Percentiles rank a stretch among this genome's conserved stretches.
These are phyloP conservation scores for Murina feae DNA, from an alignment of 2,113 vertebrate species.

Conservation along the genomic window DNA sequence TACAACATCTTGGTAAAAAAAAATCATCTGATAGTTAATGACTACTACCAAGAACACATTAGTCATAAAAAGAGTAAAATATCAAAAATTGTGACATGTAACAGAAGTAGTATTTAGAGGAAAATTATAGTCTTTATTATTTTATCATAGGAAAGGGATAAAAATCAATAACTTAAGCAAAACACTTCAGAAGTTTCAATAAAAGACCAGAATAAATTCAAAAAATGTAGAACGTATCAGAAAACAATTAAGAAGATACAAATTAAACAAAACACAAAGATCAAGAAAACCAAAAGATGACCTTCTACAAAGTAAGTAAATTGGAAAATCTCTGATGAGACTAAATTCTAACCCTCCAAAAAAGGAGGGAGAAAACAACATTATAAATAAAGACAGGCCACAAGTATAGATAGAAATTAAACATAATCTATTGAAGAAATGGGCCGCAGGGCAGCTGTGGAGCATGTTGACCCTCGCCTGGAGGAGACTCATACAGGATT, in stretches of 20 bases:
- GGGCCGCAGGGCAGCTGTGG: constrained; percentile 66
- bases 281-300: not conserved
- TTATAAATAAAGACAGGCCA: not conserved
- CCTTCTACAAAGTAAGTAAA: not conserved
- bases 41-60: not conserved
- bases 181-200: not conserved
- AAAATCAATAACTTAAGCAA: not conserved
- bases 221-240: not conserved
- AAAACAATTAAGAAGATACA: not conserved
- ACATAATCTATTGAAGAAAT: not conserved
- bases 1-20: not conserved
- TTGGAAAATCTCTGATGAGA: not conserved
- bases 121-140: not conserved
- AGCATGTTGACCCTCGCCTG: constrained; percentile 93
- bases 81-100: not conserved
- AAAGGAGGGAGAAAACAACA: not conserved
- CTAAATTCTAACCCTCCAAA: not conserved
- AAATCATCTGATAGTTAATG: not conserved
- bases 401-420: not conserved
- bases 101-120: not conserved
- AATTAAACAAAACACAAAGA: not conserved
- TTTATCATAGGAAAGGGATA: not conserved
- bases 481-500: constrained; percentile 96
- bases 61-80: not conserved
- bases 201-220: not conserved